Evolutionary conservation across 2,113 vertebrate genomes (phyloP), one percentile per base, ranked within the genome.

Genomic region (Trogon melanurus): DNA sequence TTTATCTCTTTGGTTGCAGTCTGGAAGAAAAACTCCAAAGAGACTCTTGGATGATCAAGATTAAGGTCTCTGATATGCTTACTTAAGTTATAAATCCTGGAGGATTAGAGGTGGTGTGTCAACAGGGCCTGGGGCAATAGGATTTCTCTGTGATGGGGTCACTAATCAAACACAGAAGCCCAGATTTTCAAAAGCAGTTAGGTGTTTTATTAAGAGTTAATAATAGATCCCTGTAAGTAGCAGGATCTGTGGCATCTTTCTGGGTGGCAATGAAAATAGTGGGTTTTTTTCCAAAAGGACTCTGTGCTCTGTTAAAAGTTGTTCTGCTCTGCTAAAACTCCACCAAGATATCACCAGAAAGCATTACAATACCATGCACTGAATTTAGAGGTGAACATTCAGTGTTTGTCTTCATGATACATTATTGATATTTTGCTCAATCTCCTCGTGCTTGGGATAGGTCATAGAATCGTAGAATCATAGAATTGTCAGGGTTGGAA

Each of bases 1-100:
- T 87, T 92, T 78, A 80, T 48, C 30, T 86, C 48, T 90, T 80
- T 17, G 11, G 36, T 18, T 83, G 53, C 34, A 91, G 81, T 81
- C 38, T 71, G 83, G 69, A 84, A 81, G 71, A 81, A 86, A 93
- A 56, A 9, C 13, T 17, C 27, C 72, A 70, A 86, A 92, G 36
- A 91, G 75, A 67, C 26, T 74, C 51, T 38, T 67, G 69, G 47
- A 62, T 92, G 19, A 54, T 83, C 23, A 47, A 74, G 27, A 86
- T 91, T 80, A 88, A 64, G 18, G 21, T 78, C n/a, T 88, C 74
- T 67, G 27, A 89, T 70, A 79, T 41, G 32, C 5, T 89, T 91
- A 73, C 89, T 97, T 93, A 61, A 82, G 79, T 58, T 76, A 88
- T 70, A 94, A 96, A 89, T 72, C 81, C 71, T 58, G 41, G 41